Evolutionary conservation across 2,888 invertebrate genomes (phyloP), one percentile per base, ranked within the genome.

Genomic region (Drosophila colorata): DNA sequence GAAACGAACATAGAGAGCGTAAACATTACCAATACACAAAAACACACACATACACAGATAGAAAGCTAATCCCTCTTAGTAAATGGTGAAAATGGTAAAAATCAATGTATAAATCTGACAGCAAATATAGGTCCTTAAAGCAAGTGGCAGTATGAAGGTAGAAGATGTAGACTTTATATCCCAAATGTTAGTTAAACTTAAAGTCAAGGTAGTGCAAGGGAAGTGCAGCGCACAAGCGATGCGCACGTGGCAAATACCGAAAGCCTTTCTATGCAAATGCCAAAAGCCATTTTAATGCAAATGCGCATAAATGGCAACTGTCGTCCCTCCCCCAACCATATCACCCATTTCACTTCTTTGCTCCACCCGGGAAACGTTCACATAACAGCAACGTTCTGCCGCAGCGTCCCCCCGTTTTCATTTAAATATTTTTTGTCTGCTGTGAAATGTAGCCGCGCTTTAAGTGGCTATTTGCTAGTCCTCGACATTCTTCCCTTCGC

Each of bases 271-370:
- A 83, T 85, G 86, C 82, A 83, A 83, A 87, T 78, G 59, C 66
- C 75, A 67, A 76, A 80, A 72, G 79, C 63, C 82, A 81, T 70
- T 84, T 81, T 81, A 84, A 74, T 89, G 83, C 74, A 83, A 87
- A 83, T 87, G 51, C 61, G 60, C 82, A 81, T 74, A 81, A 83
- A 78, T 77, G 88, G 82, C 74, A 69, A 74, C 65, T 57, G 57
- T 55, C 25, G 31, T 20, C 6, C 25, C 14, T 4, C 4, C 40
- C 9, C 8, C 41, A 33, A n/a, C 4, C 7, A 7, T 25, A 7
- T 25, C 16, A n/a, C 16, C 7, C 7, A 11, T 28, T 16, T 3
- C 0, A 8, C 7, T 7, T 28, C n/a, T 13, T 0, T 4, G 33
- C 33, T 33, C 33, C 33, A 33, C 4, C 33, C 13, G n/a, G 6